Percentiles rank a stretch among this genome's conserved stretches.
These are phyloP conservation scores for Nebria salina DNA, from an alignment of 2,888 invertebrate species.

Conservation along the genomic window DNA sequence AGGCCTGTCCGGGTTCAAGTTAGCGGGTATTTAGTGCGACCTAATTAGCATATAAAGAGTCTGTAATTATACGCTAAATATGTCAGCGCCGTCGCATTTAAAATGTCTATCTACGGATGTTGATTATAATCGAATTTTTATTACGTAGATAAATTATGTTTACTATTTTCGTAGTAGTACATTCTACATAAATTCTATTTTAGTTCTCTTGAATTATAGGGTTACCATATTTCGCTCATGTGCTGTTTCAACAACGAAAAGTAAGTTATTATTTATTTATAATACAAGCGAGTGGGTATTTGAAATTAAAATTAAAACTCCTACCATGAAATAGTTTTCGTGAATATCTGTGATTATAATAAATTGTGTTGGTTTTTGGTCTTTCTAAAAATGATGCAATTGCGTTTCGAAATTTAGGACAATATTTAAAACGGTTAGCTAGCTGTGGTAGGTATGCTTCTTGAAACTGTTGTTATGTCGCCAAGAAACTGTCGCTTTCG, in stretches of 20 bases:
- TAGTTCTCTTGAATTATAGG: neutral
- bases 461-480: slow-evolving; percentile 19
- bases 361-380: too few species aligned
- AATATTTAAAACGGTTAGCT: neutral
- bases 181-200: neutral
- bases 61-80: slow-evolving; percentile 31
- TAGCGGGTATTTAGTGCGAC: slow-evolving; percentile 20
- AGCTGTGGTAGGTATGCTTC: too few species aligned
- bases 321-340: too few species aligned
- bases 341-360: too few species aligned
- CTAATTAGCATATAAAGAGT: slow-evolving; percentile 43
- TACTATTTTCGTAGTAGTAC: neutral
- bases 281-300: too few species aligned
- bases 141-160: neutral
- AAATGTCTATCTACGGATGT: neutral
- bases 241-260: neutral
- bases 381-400: neutral
- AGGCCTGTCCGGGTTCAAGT: slow-evolving; percentile 20
- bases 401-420: neutral
- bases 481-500: slow-evolving; percentile 33
- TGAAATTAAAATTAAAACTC: too few species aligned
- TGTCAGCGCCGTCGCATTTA: slow-evolving; percentile 5
- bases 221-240: neutral
- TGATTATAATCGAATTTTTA: neutral
- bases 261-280: neutral